Conservation (phyloP, 2,888 invertebrate species). For the Coelopa pilipes region DNA sequence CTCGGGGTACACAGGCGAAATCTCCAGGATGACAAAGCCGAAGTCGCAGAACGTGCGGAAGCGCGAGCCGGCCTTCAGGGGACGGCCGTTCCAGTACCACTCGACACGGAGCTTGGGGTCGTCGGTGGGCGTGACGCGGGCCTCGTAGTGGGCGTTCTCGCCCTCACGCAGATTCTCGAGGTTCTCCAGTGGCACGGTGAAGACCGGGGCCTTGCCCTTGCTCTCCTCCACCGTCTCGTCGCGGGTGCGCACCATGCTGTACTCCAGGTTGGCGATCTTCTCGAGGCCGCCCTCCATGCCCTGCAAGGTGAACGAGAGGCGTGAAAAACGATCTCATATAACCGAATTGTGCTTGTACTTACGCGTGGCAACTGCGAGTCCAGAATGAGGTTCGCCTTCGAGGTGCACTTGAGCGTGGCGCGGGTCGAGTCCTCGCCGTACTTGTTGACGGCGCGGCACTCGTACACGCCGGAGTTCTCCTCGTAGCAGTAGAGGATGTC, state of each 20-base stretch:
- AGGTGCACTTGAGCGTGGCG: constrained; percentile 85
- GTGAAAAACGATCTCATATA: neutral
- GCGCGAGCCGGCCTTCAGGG: constrained; percentile 86
- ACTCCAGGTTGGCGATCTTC: constrained; percentile 91
- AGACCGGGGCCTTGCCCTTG: constrained; percentile 87
- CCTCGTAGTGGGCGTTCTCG: constrained; percentile 92
- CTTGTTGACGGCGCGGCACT: constrained; percentile 92
- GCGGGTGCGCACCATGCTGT: constrained; percentile 82
- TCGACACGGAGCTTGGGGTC: constrained; percentile 92
- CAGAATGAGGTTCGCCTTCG: constrained; percentile 88
- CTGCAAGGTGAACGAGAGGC: constrained; percentile 61
- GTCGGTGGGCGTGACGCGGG: constrained; percentile 87
- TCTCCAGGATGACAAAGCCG: constrained; percentile 96
- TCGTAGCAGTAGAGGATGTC: constrained; percentile 96
- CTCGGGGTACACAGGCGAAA: constrained; percentile 95
- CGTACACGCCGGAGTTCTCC: constrained; percentile 94
- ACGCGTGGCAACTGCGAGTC: constrained; percentile 92
- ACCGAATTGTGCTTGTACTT: constrained; percentile 56
- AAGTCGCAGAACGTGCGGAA: constrained; percentile 98
- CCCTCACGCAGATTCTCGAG: constrained; percentile 89
- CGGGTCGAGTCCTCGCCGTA: constrained; percentile 88
- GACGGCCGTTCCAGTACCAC: constrained; percentile 95
- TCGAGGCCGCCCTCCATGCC: constrained; percentile 96
- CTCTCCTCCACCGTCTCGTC: constrained; percentile 80
- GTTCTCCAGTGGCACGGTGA: constrained; percentile 88